Evolutionary conservation across 2,888 invertebrate species (phyloP), one percentile per base, ranked within the genome.

Genomic region (Iphiclides podalirius): DNA sequence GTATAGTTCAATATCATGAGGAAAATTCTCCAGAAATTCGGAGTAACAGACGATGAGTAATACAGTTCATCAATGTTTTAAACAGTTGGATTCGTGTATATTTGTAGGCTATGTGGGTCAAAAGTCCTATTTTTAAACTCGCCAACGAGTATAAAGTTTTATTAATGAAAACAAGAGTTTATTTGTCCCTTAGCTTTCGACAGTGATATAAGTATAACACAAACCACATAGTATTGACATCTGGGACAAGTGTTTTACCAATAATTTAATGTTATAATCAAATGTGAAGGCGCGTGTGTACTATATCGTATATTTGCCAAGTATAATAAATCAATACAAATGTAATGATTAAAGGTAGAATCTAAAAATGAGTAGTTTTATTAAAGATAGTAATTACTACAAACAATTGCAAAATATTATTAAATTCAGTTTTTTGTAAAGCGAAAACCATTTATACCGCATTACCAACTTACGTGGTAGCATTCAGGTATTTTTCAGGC

Each of bases 1-100:
- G 74, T 79, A 79, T 72, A 65, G 67, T 45, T 64, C 61, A 64
- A 64, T 70, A 66, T 53, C 61, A 58, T 57, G 51, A 47, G 63
- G 59, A 55, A 44, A 64, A 63, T 66, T 70, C 59, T 60, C 55
- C 52, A 62, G 65, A 66, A 66, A 38, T 44, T 34, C 12, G 35
- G 36, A 67, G 59, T 49, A n/a, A 31, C 34, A 57, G 54, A 53
- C 61, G 52, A 61, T 72, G 72, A 70, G 67, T 66, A 69, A 52
- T 45, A 44, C 38, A 23, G 39, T 46, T 52, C 38, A 26, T 51
- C 23, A 48, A 44, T 50, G 15, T 42, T 38, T 52, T 35, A 39
- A 31, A 50, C 47, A 47, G 20, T 28, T n/a, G 6, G 36, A 34
- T 15, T 6, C 14, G 26, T 36, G 8, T 44, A 28, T 42, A 16